These are phyloP conservation scores for Pseudorhombus dupliciocellatus DNA, from an alignment of 2,113 vertebrate genomes.

Conservation along the genomic window DNA sequence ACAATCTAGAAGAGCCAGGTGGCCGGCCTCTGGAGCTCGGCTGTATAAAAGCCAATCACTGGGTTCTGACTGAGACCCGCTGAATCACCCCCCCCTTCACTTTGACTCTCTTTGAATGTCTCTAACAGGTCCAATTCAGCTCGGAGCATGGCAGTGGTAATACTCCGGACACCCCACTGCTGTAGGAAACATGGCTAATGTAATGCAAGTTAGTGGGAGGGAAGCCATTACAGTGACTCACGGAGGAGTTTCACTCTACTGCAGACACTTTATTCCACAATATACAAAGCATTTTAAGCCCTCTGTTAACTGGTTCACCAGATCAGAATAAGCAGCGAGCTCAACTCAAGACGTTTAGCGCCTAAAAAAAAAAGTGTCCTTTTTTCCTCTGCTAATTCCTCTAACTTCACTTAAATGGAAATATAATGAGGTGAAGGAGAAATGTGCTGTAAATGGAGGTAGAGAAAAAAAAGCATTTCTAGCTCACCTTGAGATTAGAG, in stretches of 20 bases:
- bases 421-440: slow-evolving; percentile 22
- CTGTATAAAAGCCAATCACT: slow-evolving; percentile 54
- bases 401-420: background rate
- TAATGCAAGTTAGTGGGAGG: slow-evolving; percentile 40
- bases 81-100: too few relatives aligned
- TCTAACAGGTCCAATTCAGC: slow-evolving; percentile 32
- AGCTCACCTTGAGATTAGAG: slow-evolving; percentile 3
- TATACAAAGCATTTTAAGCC: background rate
- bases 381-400: background rate
- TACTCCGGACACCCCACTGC: slow-evolving; percentile 31
- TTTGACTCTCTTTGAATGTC: slow-evolving; percentile 1
- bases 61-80: slow-evolving; percentile 31
- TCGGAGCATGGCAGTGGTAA: slow-evolving; percentile 3
- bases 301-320: background rate
- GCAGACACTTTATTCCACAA: slow-evolving; percentile 4
- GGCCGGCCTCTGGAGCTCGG: slow-evolving; percentile 41
- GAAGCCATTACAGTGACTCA: slow-evolving; percentile 17
- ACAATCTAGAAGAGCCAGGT: slow-evolving; percentile 35
- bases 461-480: background rate
- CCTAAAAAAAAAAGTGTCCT: background rate
- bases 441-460: background rate
- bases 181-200: slow-evolving; percentile 40
- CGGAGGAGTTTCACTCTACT: slow-evolving; percentile 8
- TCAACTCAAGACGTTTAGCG: background rate
- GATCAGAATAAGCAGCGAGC: background rate